Base-by-base conservation (phyloP, 2,113 vertebrate species). In the Aegotheles bennettii region DNA sequence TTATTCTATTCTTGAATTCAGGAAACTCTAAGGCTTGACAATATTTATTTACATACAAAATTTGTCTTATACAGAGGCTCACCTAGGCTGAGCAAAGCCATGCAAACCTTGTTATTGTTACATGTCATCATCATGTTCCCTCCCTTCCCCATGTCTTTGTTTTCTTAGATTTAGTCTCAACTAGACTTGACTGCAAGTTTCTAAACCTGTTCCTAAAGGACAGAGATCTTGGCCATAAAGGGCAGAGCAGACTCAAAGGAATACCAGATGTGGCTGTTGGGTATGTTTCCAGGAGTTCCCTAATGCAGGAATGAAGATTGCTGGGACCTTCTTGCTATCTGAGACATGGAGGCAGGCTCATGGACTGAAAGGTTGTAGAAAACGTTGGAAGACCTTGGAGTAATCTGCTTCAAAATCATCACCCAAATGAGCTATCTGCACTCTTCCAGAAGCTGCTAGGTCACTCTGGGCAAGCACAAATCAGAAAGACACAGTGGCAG, bases 341-440 rank as follows among this genome's bases (percentile, higher is more conserved):
- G 10, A 67, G n/a, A 40, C 50, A 70, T 6, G 4, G 31, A 48
- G 0, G 0, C 1, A 63, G 19, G 19, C 7, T 57, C 38, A 64
- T 33, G 40, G 19, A n/a, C 17, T 40, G 54, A 69, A 80, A 87
- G 11, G n/a, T 10, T 84, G 40, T 13, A 89, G 76, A 84, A 86
- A 80, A 51, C 13, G 13, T 1, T 81, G 50, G 35, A 80, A 91
- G 9, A 43, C 4, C 11, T 47, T 38, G 57, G 47, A 87, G 33
- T 29, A 82, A 65, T 42, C 21, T 81, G 31, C 54, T 67, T 71
- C n/a, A 73, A 84, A 88, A 80, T 16, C 54, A 61, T 20, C 36
- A 89, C 63, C 54, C 48, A 60, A 59, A 89, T 14, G 50, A 77
- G 28, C n/a, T 50, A 77, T 35, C 53, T 89, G 81, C 8, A 4